A percentile compares a stretch with the other conserved stretches of the same genome.
phyloP scores from a whole-genome alignment of 2,113 vertebrate species.

The Antennarius striatus region DNA sequence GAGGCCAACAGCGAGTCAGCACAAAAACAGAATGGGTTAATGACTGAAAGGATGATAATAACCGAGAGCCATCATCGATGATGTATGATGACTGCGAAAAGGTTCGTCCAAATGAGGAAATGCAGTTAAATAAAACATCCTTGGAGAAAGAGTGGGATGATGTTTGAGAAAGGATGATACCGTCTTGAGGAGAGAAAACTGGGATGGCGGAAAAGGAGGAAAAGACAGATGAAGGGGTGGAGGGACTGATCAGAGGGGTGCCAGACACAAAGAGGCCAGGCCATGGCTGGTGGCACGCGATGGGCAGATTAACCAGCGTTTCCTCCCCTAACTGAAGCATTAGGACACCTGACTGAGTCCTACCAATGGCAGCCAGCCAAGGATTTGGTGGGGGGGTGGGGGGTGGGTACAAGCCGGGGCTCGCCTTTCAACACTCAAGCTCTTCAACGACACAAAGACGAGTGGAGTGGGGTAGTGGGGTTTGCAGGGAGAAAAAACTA shows the following conservation, averaged over 20 bases:
- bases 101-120: background rate
- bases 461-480: slow-evolving; percentile 62
- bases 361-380: slow-evolving; percentile 73
- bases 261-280: slow-evolving; percentile 78
- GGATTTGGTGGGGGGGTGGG: slow-evolving; percentile 47
- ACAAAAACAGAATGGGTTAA: slow-evolving; percentile 10
- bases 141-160: slow-evolving; percentile 36
- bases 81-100: slow-evolving; percentile 4
- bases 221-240: slow-evolving; percentile 68
- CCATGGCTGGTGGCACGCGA: slow-evolving; percentile 78
- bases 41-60: slow-evolving; percentile 4
- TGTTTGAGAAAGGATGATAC: slow-evolving; percentile 55
- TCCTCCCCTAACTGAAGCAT: slow-evolving; percentile 77
- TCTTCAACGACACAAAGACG: slow-evolving; percentile 75
- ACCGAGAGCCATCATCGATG: background rate
- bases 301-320: slow-evolving; percentile 79
- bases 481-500: slow-evolving; percentile 23
- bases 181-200: slow-evolving; percentile 62
- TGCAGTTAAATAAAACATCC: slow-evolving; percentile 4
- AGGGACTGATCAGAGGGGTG: slow-evolving; percentile 71
- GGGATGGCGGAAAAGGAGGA: slow-evolving; percentile 54
- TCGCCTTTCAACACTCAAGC: slow-evolving; percentile 71
- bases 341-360: slow-evolving; percentile 78
- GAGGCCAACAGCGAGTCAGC: slow-evolving; percentile 54
- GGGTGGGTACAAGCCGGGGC: slow-evolving; percentile 53